Conservation (phyloP, 2,113 vertebrate genomes). For the Elachura formosa region DNA sequence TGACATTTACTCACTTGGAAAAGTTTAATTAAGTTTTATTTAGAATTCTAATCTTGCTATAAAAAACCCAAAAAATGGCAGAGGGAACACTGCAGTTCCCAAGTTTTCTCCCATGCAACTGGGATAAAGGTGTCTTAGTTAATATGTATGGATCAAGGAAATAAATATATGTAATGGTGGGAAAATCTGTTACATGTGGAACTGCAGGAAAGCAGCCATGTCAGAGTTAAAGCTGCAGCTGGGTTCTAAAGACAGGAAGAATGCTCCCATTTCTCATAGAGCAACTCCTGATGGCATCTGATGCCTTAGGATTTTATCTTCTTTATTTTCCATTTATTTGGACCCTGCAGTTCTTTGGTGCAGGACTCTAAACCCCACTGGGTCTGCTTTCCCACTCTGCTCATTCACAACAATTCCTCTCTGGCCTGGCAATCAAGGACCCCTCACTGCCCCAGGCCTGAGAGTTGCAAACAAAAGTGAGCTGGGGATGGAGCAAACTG, state of each 20-base stretch:
- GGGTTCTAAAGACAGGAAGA: background rate
- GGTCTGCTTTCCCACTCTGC: background rate
- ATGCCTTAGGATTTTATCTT: background rate
- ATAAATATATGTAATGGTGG: background rate
- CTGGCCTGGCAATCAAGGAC: background rate
- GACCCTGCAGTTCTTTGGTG: rapidly evolving
- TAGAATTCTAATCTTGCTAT: background rate
- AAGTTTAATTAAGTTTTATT: background rate
- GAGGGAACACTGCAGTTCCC: background rate
- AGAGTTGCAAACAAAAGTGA: background rate
- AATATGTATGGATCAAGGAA: rapidly evolving
- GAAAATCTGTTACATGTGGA: background rate
- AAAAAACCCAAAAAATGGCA: background rate
- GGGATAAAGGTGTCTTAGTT: background rate
- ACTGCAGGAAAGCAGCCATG: background rate
- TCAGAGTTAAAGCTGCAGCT: background rate
- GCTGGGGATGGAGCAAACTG: background rate
- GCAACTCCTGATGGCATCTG: background rate
- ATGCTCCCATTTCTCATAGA: background rate
- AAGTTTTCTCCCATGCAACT: no score
- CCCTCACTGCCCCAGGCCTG: background rate
- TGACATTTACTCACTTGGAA: background rate
- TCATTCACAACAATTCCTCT: background rate
- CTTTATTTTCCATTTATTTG: rapidly evolving
- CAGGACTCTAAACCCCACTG: rapidly evolving